Evolutionary conservation across 2,888 invertebrate species (phyloP).

Genomic region (Anthrax anthrax): DNA sequence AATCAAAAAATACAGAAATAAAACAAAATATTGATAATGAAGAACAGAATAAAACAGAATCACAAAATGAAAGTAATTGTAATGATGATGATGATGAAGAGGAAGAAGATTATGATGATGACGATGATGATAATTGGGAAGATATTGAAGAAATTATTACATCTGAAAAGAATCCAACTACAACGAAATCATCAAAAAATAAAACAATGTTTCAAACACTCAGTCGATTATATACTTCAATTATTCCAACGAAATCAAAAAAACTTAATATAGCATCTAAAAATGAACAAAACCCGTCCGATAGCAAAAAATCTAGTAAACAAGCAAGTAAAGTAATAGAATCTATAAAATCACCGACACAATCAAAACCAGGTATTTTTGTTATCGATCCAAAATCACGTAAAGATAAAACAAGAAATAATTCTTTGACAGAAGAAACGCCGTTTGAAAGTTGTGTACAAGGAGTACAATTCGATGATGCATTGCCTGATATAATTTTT

Average conservation of each 20-base stretch:
- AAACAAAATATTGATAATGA: neutral
- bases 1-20: too few relatives aligned
- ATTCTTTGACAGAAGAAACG: too few relatives aligned
- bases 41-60: neutral
- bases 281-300: neutral
- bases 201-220: constrained; percentile 17
- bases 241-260: constrained; percentile 1
- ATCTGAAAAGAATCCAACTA: neutral
- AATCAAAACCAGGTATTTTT: neutral
- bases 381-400: neutral
- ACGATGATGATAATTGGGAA: constrained; percentile 24
- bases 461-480: neutral
- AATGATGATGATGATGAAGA: constrained; percentile 1
- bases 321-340: neutral
- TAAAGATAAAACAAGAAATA: too few relatives aligned
- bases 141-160: constrained; percentile 21
- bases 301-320: too few relatives aligned
- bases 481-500: neutral
- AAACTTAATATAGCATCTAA: neutral
- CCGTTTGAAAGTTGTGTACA: too few relatives aligned
- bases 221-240: constrained; percentile 14
- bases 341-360: neutral
- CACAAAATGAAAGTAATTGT: neutral
- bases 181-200: constrained; percentile 1
- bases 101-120: constrained; percentile 3